Conservation (phyloP, 2,888 invertebrate species). For the Ceramica pisi region DNA sequence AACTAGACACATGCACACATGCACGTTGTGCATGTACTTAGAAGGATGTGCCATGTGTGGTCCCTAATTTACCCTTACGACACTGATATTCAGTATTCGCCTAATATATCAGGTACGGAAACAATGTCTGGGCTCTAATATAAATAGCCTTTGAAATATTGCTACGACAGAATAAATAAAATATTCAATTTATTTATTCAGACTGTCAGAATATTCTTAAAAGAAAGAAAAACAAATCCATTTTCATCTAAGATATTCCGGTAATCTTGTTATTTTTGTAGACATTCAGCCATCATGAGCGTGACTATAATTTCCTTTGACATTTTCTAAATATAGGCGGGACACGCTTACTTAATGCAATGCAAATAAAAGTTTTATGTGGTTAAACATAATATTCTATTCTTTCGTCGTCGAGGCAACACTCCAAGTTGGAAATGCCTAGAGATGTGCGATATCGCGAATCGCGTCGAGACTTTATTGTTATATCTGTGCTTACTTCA, state of each 20-base stretch:
- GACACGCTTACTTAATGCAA: conserved; percentile 34
- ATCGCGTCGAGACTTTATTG: conserved; percentile 68
- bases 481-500: conserved; percentile 60
- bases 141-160: conserved; percentile 11
- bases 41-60: too few species aligned
- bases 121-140: neutral
- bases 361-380: conserved; percentile 36
- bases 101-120: too few species aligned
- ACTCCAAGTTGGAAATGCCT: conserved; percentile 64
- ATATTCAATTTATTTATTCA: conserved; percentile 40
- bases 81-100: too few species aligned
- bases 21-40: too few species aligned
- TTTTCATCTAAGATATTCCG: conserved; percentile 32
- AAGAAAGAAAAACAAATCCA: conserved; percentile 51
- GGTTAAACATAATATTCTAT: conserved; percentile 59
- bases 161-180: conserved; percentile 32
- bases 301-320: conserved; percentile 64
- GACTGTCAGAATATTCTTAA: conserved; percentile 48
- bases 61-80: too few species aligned
- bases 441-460: conserved; percentile 68
- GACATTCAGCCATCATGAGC: conserved; percentile 47
- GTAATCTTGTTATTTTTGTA: conserved; percentile 46
- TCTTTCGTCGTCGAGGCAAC: conserved; percentile 66
- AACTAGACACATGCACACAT: too few species aligned
- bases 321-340: conserved; percentile 22